These are phyloP conservation scores for Scytalopus superciliaris DNA, from an alignment of 2,113 vertebrate genomes.

Conservation along the genomic window DNA sequence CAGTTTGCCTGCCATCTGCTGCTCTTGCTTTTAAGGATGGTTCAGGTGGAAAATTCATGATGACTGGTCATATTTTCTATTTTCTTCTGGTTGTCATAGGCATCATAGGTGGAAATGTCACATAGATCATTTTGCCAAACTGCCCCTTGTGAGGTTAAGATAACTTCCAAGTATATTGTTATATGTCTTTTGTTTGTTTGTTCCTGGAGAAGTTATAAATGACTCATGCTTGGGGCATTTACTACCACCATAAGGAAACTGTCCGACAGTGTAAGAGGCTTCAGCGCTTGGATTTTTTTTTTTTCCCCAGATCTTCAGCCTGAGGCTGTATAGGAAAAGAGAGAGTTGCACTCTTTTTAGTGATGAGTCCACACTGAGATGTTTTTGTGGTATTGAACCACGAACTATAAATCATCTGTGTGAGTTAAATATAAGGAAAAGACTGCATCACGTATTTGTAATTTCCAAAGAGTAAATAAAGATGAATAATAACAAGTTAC, in stretches of 20 bases:
- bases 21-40: background rate
- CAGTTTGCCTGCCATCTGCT: background rate
- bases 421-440: background rate
- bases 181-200: conserved; percentile 12
- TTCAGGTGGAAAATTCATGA: background rate
- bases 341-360: background rate
- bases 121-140: background rate
- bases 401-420: background rate
- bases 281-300: background rate
- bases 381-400: background rate
- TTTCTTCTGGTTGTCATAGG: background rate
- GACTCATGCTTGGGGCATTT: conserved; percentile 5
- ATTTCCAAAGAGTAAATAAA: background rate
- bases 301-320: conserved; percentile 1
- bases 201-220: conserved; percentile 21
- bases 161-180: background rate
- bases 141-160: background rate
- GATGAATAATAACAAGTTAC: background rate
- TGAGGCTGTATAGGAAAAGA: background rate
- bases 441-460: background rate
- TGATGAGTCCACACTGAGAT: background rate
- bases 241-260: background rate
- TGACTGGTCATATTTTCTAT: background rate
- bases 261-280: background rate
- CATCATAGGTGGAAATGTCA: background rate